Evolutionary conservation across 2,888 invertebrate species (phyloP).

Genomic region (Ectropis crepuscularia): DNA sequence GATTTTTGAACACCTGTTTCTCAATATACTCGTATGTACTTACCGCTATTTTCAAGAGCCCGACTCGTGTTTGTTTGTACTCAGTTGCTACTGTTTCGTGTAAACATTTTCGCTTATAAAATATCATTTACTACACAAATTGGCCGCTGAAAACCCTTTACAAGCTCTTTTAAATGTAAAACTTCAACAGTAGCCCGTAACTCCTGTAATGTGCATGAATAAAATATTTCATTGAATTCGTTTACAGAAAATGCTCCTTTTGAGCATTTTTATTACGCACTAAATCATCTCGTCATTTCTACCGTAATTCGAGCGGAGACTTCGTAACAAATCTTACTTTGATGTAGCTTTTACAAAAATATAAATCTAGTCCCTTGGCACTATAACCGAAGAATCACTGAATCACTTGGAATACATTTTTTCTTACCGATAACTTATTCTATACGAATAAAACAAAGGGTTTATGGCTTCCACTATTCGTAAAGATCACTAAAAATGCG

Average conservation of each 20-base stretch:
- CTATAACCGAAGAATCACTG: conserved; percentile 55
- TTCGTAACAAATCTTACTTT: conserved; percentile 18
- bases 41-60: no score
- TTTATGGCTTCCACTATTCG: conserved; percentile 38
- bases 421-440: conserved; percentile 53
- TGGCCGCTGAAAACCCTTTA: conserved; percentile 3
- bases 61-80: no score
- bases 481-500: conserved; percentile 54
- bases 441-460: conserved; percentile 57
- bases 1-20: no score
- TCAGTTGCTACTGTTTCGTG: no score
- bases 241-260: conserved; percentile 5
- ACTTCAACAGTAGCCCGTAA: conserved; percentile 23
- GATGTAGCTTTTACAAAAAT: conserved; percentile 9
- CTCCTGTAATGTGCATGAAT: conserved; percentile 21
- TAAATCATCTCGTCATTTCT: conserved; percentile 20
- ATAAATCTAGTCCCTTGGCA: conserved; percentile 22
- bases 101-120: not conserved
- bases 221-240: conserved; percentile 22
- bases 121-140: conserved; percentile 14
- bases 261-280: conserved; percentile 16
- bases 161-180: conserved; percentile 9
- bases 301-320: conserved; percentile 17
- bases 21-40: no score
- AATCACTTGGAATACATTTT: conserved; percentile 64